Conservation (phyloP, 2,113 vertebrate species). For the Aphyosemion australe region DNA sequence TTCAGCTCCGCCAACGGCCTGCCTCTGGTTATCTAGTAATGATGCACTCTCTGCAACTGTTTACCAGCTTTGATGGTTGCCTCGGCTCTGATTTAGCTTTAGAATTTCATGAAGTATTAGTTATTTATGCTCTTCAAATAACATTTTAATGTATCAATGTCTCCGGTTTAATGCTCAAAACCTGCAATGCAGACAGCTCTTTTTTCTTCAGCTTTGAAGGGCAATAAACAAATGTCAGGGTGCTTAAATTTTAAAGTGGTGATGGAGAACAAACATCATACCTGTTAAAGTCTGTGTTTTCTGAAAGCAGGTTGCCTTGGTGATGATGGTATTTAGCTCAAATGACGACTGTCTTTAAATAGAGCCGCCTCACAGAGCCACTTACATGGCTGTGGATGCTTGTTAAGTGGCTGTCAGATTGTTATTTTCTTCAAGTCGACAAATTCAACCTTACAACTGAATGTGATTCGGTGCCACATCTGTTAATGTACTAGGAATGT, state of each 20-base stretch:
- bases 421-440: conserved; percentile 3
- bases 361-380: conserved; percentile 2
- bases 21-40: background rate
- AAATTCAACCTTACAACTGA: background rate
- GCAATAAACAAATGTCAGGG: background rate
- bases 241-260: background rate
- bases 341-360: conserved; percentile 6
- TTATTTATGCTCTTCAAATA: background rate
- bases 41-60: background rate
- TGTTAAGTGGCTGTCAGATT: conserved; percentile 17
- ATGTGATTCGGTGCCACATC: background rate
- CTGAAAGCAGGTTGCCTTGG: conserved; percentile 17
- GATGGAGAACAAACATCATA: background rate
- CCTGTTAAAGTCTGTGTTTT: conserved; percentile 4
- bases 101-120: background rate
- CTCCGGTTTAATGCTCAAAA: background rate
- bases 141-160: background rate
- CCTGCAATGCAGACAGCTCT: background rate
- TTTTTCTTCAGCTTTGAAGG: too few relatives aligned
- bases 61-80: background rate
- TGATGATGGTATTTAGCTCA: conserved; percentile 6
- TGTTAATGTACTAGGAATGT: conserved; percentile 2
- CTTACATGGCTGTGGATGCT: conserved; percentile 7
- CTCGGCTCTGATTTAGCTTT: background rate
- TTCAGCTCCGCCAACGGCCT: background rate